phyloP scores from a whole-genome alignment of 2,888 invertebrate genomes.

The Falcaria lacertinaria region DNA sequence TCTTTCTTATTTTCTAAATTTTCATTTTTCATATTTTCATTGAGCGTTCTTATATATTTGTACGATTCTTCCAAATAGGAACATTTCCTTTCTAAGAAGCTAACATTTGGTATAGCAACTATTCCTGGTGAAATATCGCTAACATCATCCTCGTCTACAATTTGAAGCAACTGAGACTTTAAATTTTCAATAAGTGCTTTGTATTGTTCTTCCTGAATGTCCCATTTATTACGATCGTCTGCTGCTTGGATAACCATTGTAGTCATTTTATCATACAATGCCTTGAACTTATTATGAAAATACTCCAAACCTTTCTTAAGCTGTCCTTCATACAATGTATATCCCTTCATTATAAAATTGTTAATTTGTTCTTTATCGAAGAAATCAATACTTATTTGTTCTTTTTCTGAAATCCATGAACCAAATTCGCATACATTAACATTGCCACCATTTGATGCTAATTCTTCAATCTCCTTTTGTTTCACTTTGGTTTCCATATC shows the following conservation, averaged over 20 bases:
- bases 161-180: conserved; percentile 39
- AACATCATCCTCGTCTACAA: conserved; percentile 49
- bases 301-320: conserved; percentile 55
- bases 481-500: conserved; percentile 39
- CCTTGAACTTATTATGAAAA: conserved; percentile 65
- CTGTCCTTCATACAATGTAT: conserved; percentile 48
- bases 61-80: conserved; percentile 64
- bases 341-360: conserved; percentile 34
- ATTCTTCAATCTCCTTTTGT: conserved; percentile 20
- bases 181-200: conserved; percentile 66
- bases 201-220: conserved; percentile 64
- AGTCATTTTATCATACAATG: conserved; percentile 65
- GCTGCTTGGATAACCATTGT: conserved; percentile 58
- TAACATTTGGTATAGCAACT: conserved; percentile 32
- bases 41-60: conserved; percentile 64
- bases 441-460: conserved; percentile 12
- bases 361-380: conserved; percentile 41
- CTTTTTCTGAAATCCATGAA: conserved; percentile 53
- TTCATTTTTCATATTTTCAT: conserved; percentile 76
- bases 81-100: conserved; percentile 60
- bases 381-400: conserved; percentile 39
- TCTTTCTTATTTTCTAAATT: conserved; percentile 67
- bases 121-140: conserved; percentile 64
- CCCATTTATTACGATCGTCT: conserved; percentile 64
- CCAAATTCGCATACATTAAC: conserved; percentile 45